A percentile compares a stretch with the other conserved stretches of the same genome.
Conservation (phyloP, 2,113 vertebrate genomes). For the Pungitius pungitius region DNA sequence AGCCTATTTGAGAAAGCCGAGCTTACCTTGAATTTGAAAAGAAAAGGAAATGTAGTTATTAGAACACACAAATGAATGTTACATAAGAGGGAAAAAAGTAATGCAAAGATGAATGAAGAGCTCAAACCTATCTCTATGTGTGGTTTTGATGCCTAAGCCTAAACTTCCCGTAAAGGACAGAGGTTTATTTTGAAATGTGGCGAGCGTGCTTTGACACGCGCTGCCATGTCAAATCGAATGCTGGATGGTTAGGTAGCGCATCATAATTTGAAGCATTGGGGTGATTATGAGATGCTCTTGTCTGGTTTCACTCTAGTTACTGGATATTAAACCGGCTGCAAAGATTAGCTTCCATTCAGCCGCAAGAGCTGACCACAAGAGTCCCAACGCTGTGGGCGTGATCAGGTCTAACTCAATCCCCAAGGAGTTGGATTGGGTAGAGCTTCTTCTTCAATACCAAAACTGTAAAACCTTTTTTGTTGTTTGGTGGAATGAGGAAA, state of each 20-base stretch:
- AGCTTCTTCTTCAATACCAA: neutral
- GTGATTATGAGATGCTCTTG: neutral
- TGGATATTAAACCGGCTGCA: neutral
- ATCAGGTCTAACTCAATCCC: neutral
- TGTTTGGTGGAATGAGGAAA: no score
- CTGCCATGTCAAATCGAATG: neutral
- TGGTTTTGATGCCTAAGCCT: neutral
- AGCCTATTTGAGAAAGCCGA: neutral
- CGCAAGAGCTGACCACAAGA: neutral
- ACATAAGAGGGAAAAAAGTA: neutral
- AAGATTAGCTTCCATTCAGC: neutral
- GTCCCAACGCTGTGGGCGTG: neutral
- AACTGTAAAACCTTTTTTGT: neutral
- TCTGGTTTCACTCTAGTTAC: neutral
- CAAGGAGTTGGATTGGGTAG: neutral
- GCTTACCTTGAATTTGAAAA: constrained; percentile 6
- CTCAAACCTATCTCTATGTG: no score
- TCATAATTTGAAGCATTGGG: neutral
- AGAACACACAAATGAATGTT: neutral
- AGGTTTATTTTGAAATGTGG: neutral
- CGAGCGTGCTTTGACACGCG: neutral
- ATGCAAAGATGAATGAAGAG: neutral
- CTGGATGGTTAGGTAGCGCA: neutral
- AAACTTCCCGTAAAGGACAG: no score
- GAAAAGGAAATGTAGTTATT: neutral